phyloP scores from a whole-genome alignment of 2,797 vertebrate genomes.

The Labroides dimidiatus region DNA sequence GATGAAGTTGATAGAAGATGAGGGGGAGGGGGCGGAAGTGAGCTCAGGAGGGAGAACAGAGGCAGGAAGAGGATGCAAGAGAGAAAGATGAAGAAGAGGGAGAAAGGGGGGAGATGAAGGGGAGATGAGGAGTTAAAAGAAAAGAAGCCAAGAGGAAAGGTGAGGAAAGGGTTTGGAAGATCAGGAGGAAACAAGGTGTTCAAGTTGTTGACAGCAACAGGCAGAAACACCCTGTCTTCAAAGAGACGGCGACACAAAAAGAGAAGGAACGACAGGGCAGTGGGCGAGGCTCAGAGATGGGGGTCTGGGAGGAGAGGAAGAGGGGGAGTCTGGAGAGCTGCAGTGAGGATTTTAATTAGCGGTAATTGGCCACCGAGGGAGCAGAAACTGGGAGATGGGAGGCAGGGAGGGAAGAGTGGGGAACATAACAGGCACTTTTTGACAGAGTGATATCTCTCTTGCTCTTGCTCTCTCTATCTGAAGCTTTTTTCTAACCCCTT shows the following conservation, averaged over 20 bases:
- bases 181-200: conserved; percentile 50
- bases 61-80: conserved; percentile 13
- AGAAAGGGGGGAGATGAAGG: conserved; percentile 21
- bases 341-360: conserved; percentile 84
- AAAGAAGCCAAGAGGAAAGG: conserved; percentile 47
- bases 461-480: conserved; percentile 53
- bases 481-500: conserved; percentile 41
- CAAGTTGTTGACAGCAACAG: conserved; percentile 42
- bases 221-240: conserved; percentile 43
- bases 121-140: conserved; percentile 22
- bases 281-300: conserved; percentile 48
- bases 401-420: conserved; percentile 46
- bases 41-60: conserved; percentile 22
- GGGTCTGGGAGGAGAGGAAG: conserved; percentile 61
- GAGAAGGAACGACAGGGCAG: conserved; percentile 53
- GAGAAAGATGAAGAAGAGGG: conserved; percentile 10
- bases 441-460: conserved; percentile 76
- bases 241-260: conserved; percentile 36
- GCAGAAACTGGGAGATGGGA: conserved; percentile 71
- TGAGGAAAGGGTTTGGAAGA: conserved; percentile 43
- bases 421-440: conserved; percentile 62
- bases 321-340: conserved; percentile 66
- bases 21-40: conserved; percentile 36
- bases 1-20: conserved; percentile 57
- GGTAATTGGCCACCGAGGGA: conserved; percentile 87